Base-by-base conservation (phyloP, 1,140 invertebrate species). In the Calycopis cecrops region DNA sequence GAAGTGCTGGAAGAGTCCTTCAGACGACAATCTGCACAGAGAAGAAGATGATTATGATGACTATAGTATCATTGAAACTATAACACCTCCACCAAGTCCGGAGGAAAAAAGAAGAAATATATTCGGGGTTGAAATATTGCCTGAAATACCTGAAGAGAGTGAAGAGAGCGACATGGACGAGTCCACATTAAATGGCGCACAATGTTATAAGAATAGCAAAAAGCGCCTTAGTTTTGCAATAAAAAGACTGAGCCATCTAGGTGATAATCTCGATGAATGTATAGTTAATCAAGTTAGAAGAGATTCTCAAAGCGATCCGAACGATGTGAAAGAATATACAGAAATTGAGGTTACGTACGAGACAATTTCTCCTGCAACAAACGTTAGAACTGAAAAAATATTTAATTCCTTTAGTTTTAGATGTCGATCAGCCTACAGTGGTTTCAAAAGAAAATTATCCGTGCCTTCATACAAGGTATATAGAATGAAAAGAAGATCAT, bases 1-100 rank as follows among this genome's bases (percentile, higher is more conserved):
- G 59, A 88, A 88, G 75, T 76, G 75, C 60, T 89, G 87, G 87
- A 78, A 84, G 65, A 87, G 75, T 71, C 87, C 86, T 11, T 85
- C 83, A 7, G 83, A 86, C 55, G 82, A 87, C 59, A 85, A 83
- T 62, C 59, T 79, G 40, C 67, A 79, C 37, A 42, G 67, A 49
- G 63, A 74, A 42, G 67, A 62, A 37, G 69, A 75, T n/a, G 63
- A 69, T 47, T 60, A 65, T 55, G 73, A 76, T 35, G 59, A 74
- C 17, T 69, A 72, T 17, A 63, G 62, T 50, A 65, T 65, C 38
- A 57, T 55, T 1, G 69, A 71, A 35, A 84, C 74, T 10, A 75
- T 81, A 35, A 87, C 84, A 12, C 84, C 84, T 17, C 84, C 84
- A 7, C 81, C 81, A n/a, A 87, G 84, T 62, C 84, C 84, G 10